These are phyloP conservation scores for Chironomus tepperi DNA, from an alignment of 1,140 invertebrate genomes.

Conservation along the genomic window DNA sequence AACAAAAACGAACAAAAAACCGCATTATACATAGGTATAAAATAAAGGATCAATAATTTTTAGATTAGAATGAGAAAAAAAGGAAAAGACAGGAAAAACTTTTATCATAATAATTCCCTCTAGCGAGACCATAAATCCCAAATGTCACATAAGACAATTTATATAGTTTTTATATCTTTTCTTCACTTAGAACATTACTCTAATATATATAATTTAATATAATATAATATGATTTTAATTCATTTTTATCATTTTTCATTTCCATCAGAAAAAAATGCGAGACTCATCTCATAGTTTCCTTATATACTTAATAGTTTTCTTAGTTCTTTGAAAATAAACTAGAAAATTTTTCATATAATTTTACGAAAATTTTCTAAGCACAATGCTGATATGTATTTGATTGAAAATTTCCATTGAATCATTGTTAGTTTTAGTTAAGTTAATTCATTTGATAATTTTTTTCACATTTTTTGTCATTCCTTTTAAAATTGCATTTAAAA, in stretches of 20 bases:
- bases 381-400: constrained; percentile 16
- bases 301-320: background rate
- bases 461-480: background rate
- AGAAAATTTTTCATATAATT: constrained; percentile 17
- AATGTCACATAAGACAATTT: background rate
- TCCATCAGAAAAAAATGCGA: background rate
- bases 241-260: background rate
- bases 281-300: background rate
- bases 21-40: no score
- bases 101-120: background rate
- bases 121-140: background rate
- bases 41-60: background rate
- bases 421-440: background rate
- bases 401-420: constrained; percentile 18
- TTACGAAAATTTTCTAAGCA: constrained; percentile 21
- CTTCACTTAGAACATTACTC: background rate
- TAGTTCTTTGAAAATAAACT: constrained; percentile 4
- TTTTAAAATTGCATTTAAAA: background rate
- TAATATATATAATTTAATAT: constrained; percentile 15
- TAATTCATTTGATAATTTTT: background rate
- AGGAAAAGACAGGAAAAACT: background rate
- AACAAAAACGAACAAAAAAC: no score
- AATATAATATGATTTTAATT: constrained; percentile 4
- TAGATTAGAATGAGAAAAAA: background rate
- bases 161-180: background rate